Evolutionary conservation across 2,113 vertebrate genomes (phyloP).

Genomic region (Vireo altiloquus): DNA sequence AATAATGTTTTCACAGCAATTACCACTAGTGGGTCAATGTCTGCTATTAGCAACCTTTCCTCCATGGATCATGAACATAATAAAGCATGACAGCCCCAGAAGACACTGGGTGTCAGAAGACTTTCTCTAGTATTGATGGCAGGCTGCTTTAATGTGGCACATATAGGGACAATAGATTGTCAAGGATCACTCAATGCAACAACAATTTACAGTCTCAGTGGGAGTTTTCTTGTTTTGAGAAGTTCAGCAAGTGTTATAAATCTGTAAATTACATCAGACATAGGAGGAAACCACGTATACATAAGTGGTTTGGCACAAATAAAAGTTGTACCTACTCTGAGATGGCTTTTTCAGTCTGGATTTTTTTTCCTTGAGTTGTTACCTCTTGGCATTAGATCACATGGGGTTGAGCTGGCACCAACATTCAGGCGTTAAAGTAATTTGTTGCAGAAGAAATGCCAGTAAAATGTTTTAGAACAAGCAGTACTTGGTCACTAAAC

Average conservation of each 20-base stretch:
- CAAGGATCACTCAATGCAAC: constrained; percentile 1
- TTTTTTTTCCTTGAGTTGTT: accelerated
- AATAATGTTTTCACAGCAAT: constrained; percentile 33
- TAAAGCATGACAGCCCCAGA: background rate
- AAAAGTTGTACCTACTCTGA: background rate
- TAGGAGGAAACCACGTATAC: background rate
- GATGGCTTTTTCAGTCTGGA: background rate
- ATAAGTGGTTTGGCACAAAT: background rate
- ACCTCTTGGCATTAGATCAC: background rate
- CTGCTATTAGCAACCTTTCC: constrained; percentile 15
- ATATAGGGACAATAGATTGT: background rate
- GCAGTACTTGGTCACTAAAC: background rate
- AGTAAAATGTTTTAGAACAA: background rate
- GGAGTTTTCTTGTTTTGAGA: background rate
- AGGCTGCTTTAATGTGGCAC: background rate
- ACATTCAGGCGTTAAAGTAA: background rate
- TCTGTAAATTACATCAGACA: background rate
- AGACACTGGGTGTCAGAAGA: background rate
- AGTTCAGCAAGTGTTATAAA: background rate
- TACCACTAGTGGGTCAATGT: constrained; percentile 27
- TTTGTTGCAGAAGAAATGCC: background rate
- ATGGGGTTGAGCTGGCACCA: background rate
- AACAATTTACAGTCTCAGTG: background rate
- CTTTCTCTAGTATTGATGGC: background rate
- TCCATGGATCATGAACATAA: background rate